A percentile compares a stretch with the other conserved stretches of the same genome.
These are phyloP conservation scores for Pygocentrus nattereri DNA, from an alignment of 2,797 vertebrate species.

Conservation along the genomic window DNA sequence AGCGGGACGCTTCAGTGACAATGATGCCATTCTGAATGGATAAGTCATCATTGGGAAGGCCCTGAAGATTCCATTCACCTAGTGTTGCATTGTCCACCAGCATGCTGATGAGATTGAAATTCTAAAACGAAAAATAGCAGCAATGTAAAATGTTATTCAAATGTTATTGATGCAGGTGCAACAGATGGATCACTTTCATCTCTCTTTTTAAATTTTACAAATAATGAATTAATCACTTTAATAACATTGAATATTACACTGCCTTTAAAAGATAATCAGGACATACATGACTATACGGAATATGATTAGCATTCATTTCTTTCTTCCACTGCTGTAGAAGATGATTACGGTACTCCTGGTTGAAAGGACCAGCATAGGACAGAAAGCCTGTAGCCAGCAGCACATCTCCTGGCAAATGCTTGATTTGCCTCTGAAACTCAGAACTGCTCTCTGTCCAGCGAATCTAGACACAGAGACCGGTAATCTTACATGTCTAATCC, in stretches of 20 bases:
- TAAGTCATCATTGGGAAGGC: slow-evolving; percentile 85
- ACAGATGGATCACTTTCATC: neutral
- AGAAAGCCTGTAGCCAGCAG: slow-evolving; percentile 86
- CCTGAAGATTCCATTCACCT: slow-evolving; percentile 87
- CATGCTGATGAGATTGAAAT: slow-evolving; percentile 82
- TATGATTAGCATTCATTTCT: slow-evolving; percentile 77
- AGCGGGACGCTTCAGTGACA: slow-evolving; percentile 84
- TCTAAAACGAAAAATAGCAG: slow-evolving; percentile 66
- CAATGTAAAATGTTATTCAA: neutral
- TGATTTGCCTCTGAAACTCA: slow-evolving; percentile 83
- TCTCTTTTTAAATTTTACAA: neutral
- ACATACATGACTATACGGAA: slow-evolving; percentile 83
- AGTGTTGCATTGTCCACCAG: slow-evolving; percentile 84
- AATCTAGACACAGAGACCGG: slow-evolving; percentile 67
- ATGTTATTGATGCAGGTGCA: neutral
- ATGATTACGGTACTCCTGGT: slow-evolving; percentile 86
- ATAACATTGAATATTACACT: neutral
- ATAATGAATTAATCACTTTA: neutral
- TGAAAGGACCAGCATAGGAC: slow-evolving; percentile 87
- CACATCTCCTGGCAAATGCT: slow-evolving; percentile 83
- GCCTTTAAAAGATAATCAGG: neutral
- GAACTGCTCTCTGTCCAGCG: slow-evolving; percentile 86
- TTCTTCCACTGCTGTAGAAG: slow-evolving; percentile 82
- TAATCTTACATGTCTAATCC: neutral
- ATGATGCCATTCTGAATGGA: slow-evolving; percentile 90